Evolutionary conservation across 2,113 vertebrate species (phyloP).

Genomic region (Uria aalge): DNA sequence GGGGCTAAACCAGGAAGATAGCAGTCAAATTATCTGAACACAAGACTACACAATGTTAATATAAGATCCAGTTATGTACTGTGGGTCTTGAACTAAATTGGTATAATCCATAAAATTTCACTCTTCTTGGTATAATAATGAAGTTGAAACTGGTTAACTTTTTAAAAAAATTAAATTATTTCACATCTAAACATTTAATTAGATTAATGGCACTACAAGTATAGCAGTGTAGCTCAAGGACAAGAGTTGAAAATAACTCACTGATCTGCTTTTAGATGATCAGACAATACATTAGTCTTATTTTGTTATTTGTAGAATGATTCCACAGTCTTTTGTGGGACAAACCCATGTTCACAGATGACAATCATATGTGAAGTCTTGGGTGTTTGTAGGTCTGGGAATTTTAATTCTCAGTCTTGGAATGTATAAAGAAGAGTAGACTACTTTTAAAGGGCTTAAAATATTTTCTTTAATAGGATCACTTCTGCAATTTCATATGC

Average conservation of each 20-base stretch:
- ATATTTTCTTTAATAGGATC: neutral
- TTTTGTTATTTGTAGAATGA: neutral
- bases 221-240: neutral
- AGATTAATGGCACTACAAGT: neutral
- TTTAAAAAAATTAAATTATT: neutral
- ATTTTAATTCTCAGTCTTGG: neutral
- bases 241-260: neutral
- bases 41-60: neutral
- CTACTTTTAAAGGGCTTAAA: neutral
- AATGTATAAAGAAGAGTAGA: neutral
- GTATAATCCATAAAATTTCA: neutral
- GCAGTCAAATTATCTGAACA: neutral
- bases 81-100: neutral
- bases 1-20: neutral
- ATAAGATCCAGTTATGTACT: neutral
- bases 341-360: neutral
- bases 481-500: neutral
- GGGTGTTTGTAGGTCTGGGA: neutral
- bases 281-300: neutral
- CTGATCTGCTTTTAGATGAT: neutral
- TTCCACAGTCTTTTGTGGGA: neutral
- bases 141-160: neutral
- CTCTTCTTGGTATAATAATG: neutral
- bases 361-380: neutral
- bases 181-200: neutral